These are phyloP conservation scores for Hyppa rectilinea DNA, from an alignment of 2,888 invertebrate species.

Conservation along the genomic window DNA sequence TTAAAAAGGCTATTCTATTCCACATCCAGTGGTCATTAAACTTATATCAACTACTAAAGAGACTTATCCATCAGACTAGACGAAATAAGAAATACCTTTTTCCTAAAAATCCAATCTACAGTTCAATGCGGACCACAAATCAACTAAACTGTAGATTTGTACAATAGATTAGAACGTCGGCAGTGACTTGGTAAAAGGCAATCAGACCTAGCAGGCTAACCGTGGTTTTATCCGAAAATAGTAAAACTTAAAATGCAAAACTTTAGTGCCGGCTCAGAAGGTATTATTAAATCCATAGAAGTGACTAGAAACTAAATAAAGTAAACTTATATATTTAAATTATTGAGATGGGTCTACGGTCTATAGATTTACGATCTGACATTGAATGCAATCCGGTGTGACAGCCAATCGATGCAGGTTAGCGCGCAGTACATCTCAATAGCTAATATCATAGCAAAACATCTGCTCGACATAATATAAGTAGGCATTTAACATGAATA, in stretches of 20 bases:
- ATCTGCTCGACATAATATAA: constrained; percentile 35
- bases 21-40: background rate
- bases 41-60: too few relatives aligned
- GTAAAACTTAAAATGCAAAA: background rate
- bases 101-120: background rate
- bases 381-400: constrained; percentile 56
- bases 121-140: background rate
- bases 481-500: constrained; percentile 48
- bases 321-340: constrained; percentile 24
- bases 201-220: background rate
- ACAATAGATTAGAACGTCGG: background rate
- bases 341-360: constrained; percentile 3
- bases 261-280: background rate
- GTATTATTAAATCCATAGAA: background rate
- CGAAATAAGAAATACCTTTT: background rate
- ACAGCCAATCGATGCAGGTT: constrained; percentile 58
- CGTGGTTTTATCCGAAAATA: background rate
- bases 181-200: constrained; percentile 11
- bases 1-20: background rate
- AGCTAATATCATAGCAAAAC: constrained; percentile 42
- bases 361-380: constrained; percentile 47
- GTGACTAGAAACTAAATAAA: background rate
- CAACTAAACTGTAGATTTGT: background rate
- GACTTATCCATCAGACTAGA: background rate
- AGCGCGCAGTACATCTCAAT: constrained; percentile 56